Base-by-base conservation (phyloP, 2,888 invertebrate species). In the Pseudoips prasinana region DNA sequence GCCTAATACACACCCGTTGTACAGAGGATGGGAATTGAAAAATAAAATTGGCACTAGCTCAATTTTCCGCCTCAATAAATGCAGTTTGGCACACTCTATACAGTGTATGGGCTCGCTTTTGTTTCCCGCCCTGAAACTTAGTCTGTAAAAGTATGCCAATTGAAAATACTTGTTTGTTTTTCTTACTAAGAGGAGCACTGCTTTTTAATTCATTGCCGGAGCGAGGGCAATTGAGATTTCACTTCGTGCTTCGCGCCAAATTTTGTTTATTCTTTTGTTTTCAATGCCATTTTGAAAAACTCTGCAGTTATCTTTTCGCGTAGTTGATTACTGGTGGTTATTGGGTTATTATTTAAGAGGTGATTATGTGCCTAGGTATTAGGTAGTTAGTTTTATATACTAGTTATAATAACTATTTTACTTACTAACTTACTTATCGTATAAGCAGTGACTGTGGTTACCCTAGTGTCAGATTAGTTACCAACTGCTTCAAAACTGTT, bases 41-140 rank as follows among this genome's bases (percentile, higher is more conserved):
- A 82, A 77, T 73, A 75, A 72, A 77, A 81, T 76, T 81, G 82
- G 82, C 81, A 76, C 71, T 69, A 71, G 64, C 69, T 80, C 80
- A 76, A 78, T 83, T 82, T 80, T 72, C 70, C 70, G 74, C 67
- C 55, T 72, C 76, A 70, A 75, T 77, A 73, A 74, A 75, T 69
- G 73, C 78, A 75, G 73, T 76, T 71, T 61, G 64, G 62, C 60
- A 60, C 71, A 70, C 65, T 73, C 72, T 69, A 67, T 64, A 57
- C 58, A 39, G 29, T 58, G 58, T 55, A 60, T 46, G 45, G 33
- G 32, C 33, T 38, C 58, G 59, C 55, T 62, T 58, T 60, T 60
- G 56, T 64, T 60, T 55, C 42, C 43, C 54, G 59, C 48, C 52
- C 64, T 40, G 52, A 54, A 73, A 77, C 67, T 74, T 66, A 60